phyloP scores from a whole-genome alignment of 2,797 vertebrate genomes.

The Novumbra hubbsi region DNA sequence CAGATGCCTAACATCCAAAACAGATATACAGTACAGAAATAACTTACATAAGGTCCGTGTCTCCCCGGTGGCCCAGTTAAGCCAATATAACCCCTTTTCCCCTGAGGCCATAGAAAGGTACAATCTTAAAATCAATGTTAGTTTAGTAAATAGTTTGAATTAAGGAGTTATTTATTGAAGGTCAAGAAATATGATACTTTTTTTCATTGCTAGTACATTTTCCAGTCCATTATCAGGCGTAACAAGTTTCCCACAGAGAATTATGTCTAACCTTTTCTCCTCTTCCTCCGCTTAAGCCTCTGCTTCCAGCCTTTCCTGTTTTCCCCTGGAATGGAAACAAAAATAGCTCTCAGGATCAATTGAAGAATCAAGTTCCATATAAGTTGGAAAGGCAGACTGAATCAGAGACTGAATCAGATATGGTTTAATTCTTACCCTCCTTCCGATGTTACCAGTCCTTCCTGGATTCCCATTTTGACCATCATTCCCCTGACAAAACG shows the following conservation, averaged over 20 bases:
- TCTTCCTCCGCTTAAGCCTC: conserved; percentile 62
- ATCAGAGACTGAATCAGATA: background rate
- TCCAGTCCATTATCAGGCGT: background rate
- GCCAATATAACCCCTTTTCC: conserved; percentile 64
- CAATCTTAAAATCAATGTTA: background rate
- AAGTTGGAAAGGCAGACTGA: background rate
- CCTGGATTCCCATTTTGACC: conserved; percentile 67
- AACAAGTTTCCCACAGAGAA: background rate
- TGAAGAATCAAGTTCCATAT: background rate
- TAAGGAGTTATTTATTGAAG: background rate
- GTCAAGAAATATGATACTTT: background rate
- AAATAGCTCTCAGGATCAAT: background rate
- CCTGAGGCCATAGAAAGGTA: conserved; percentile 56
- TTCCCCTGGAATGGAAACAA: conserved; percentile 67
- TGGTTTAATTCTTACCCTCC: conserved; percentile 57
- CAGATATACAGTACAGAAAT: conserved; percentile 2
- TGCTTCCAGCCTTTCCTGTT: conserved; percentile 72
- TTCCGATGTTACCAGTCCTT: conserved; percentile 64
- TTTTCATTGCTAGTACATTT: background rate
- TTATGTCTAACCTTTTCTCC: conserved; percentile 73
- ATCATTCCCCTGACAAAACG: conserved; percentile 59
- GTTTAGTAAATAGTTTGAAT: no score
- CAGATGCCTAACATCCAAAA: background rate
- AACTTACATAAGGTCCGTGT: conserved; percentile 74
- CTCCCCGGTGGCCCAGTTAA: conserved; percentile 66